These are phyloP conservation scores for Mycteria americana DNA, from an alignment of 2,797 vertebrate species.

Conservation along the genomic window DNA sequence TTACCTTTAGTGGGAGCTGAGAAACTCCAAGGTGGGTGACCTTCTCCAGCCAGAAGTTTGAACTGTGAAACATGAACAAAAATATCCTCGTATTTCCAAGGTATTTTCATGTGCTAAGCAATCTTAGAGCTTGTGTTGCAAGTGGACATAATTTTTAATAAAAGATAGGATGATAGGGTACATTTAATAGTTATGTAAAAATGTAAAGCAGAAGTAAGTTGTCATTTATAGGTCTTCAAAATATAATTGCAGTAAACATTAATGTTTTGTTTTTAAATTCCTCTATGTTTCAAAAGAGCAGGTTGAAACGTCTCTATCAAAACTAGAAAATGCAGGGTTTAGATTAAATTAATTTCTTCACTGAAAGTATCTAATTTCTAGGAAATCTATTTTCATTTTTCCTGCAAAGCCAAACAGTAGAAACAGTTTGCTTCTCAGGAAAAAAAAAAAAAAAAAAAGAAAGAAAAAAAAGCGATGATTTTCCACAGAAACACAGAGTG, in stretches of 20 bases:
- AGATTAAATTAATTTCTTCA: not conserved
- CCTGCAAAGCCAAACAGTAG: not conserved
- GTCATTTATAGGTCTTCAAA: not conserved
- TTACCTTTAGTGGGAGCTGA: not conserved
- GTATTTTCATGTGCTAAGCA: not conserved
- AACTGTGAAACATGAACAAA: not conserved
- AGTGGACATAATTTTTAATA: not conserved
- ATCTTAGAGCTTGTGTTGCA: not conserved
- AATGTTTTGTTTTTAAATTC: not conserved
- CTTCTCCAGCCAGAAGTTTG: not conserved
- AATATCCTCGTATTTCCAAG: not conserved
- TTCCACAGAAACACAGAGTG: not conserved
- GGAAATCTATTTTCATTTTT: not conserved
- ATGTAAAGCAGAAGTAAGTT: not conserved
- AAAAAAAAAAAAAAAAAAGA: not conserved
- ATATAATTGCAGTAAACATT: not conserved
- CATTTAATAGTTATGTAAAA: not conserved
- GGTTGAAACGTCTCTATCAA: not conserved
- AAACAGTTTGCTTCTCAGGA: not conserved
- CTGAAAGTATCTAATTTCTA: not conserved
- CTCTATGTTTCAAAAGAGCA: not conserved
- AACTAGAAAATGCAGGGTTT: not conserved
- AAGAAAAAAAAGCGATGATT: rapidly evolving
- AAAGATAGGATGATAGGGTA: not conserved
- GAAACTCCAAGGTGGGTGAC: not conserved